Conservation (phyloP, 2,113 vertebrate species). For the Atherinomorus stipes region DNA sequence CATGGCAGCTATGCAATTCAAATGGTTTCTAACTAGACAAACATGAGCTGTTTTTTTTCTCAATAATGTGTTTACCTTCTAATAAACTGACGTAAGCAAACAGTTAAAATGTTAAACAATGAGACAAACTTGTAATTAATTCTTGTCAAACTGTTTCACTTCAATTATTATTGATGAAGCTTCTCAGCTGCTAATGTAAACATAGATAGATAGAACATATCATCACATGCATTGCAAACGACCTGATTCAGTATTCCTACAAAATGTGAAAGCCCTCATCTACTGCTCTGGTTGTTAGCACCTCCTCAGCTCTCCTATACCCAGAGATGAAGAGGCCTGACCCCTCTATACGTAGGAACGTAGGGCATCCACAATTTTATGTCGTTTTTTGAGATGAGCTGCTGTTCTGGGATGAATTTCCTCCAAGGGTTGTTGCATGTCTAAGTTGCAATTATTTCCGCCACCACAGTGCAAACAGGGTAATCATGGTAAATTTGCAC, state of each 20-base stretch:
- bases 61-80: slow-evolving; percentile 12
- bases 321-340: slow-evolving; percentile 29
- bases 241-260: slow-evolving; percentile 15
- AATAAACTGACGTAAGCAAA: slow-evolving; percentile 30
- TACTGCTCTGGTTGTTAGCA: slow-evolving; percentile 21
- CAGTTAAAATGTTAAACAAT: slow-evolving; percentile 25
- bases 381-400: slow-evolving; percentile 12
- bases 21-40: slow-evolving; percentile 28
- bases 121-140: slow-evolving; percentile 25
- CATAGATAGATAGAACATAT: slow-evolving; percentile 5
- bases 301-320: background rate
- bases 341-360: slow-evolving; percentile 29
- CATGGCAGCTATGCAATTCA: slow-evolving; percentile 36
- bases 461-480: slow-evolving; percentile 29
- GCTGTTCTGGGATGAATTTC: background rate
- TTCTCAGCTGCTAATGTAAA: slow-evolving; percentile 24
- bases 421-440: slow-evolving; percentile 22
- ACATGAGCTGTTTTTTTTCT: slow-evolving; percentile 10
- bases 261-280: slow-evolving; percentile 13
- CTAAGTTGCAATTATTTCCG: slow-evolving; percentile 47
- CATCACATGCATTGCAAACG: slow-evolving; percentile 6
- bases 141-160: slow-evolving; percentile 32
- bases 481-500: slow-evolving; percentile 53
- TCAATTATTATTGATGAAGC: slow-evolving; percentile 35
- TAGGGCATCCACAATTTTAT: background rate